Evolutionary conservation across 2,113 vertebrate genomes (phyloP).

Genomic region (Clinocottus analis): DNA sequence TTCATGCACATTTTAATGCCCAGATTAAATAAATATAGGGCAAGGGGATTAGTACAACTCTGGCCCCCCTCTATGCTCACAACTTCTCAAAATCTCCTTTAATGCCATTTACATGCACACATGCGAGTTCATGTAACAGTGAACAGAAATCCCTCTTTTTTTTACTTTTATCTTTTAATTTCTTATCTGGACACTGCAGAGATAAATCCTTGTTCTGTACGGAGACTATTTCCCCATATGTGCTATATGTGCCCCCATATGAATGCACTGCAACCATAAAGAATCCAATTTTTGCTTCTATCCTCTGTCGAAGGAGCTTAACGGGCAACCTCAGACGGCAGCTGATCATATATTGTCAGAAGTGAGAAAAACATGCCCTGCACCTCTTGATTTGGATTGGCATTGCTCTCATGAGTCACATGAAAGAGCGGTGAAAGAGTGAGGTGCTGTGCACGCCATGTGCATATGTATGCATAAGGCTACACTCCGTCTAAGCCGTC

Average conservation of each 20-base stretch:
- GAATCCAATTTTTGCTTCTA: constrained; percentile 58
- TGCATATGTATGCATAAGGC: constrained; percentile 66
- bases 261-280: constrained; percentile 48
- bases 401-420: constrained; percentile 60
- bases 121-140: constrained; percentile 50
- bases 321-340: constrained; percentile 53
- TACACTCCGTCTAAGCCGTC: constrained; percentile 49
- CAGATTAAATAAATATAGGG: constrained; percentile 80
- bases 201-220: constrained; percentile 22
- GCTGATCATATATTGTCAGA: constrained; percentile 74
- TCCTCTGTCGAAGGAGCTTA: constrained; percentile 48
- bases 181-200: constrained; percentile 21
- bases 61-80: constrained; percentile 58
- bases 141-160: background rate
- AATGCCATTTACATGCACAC: constrained; percentile 65
- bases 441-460: constrained; percentile 21
- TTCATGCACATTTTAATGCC: constrained; percentile 65
- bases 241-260: constrained; percentile 39
- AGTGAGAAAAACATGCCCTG: constrained; percentile 40
- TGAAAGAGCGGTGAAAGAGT: constrained; percentile 49
- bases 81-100: constrained; percentile 69
- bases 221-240: constrained; percentile 29
- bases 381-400: constrained; percentile 52
- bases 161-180: constrained; percentile 52
- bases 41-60: constrained; percentile 73